Evolutionary conservation across 2,888 invertebrate genomes (phyloP), one percentile per base, ranked within the genome.

Genomic region (Eupsilia transversa): DNA sequence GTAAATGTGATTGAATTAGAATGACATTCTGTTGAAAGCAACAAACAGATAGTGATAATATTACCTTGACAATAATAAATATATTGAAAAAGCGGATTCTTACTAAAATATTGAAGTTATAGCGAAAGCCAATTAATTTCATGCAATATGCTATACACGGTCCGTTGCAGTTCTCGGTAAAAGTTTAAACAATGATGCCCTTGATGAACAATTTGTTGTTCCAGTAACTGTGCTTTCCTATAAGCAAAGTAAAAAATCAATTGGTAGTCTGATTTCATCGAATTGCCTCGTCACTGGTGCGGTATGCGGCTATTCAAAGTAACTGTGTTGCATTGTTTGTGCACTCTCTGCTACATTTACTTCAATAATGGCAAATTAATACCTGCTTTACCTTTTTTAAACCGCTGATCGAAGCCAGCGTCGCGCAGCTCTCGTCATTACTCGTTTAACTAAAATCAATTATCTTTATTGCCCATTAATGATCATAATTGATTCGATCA

Each of bases 241-340:
- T 75, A 80, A 63, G 46, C 67, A 72, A 74, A 70, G 64, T 77
- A 81, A 83, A 80, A 85, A 85, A 79, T 74, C 83, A 76, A 85
- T 84, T 76, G 74, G 59, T 77, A 56, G 69, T 76, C 60, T 65
- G n/a, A 76, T 85, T 84, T 80, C 76, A 77, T 72, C 68, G 82
- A 85, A 85, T 72, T 57, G 46, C 56, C 72, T 83, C 71, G 74
- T 59, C 66, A 64, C 49, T 56, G 59, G 59, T 63, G 64, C 63
- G 54, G 79, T 63, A 54, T 79, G 80, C 54, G 67, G 71, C 57
- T 67, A 43, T 74, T 69, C 70, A 65, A 68, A 71, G 60, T 77
- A 75, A 85, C 43, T 56, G 59, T 59, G 67, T 27, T 80, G 73
- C 80, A 83, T 80, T 83, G 71, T 82, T 70, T 82, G 43, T 76